Percentiles rank a stretch among this genome's conserved stretches.
These are phyloP conservation scores for Pteronura brasiliensis DNA, from an alignment of 2,113 vertebrate species.

Conservation along the genomic window DNA sequence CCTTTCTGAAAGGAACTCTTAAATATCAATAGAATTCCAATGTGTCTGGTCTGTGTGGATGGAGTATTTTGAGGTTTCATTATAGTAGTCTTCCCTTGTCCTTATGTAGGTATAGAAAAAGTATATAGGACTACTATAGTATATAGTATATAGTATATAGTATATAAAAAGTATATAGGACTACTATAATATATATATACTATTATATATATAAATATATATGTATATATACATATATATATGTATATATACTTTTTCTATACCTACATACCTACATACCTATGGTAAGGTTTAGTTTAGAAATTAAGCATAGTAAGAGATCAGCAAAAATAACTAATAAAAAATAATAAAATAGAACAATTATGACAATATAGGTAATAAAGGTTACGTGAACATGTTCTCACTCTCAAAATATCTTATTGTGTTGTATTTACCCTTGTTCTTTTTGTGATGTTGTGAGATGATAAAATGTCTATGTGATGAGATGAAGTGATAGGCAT, in stretches of 20 bases:
- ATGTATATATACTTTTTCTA: too few species aligned
- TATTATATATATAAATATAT: too few species aligned
- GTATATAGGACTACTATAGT: too few species aligned
- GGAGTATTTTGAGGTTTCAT: slow-evolving; percentile 21
- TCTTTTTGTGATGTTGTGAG: neutral
- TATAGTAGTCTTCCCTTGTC: neutral
- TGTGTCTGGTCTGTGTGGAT: neutral
- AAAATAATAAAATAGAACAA: neutral
- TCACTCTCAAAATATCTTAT: neutral
- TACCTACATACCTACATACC: neutral
- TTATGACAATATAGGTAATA: neutral
- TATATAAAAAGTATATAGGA: too few species aligned
- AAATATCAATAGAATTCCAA: slow-evolving; percentile 62
- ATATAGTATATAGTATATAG: too few species aligned
- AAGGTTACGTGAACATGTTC: neutral
- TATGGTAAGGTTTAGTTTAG: neutral
- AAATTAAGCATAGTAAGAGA: neutral
- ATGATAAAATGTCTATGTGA: neutral
- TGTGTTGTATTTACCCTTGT: neutral
- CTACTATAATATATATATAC: too few species aligned
- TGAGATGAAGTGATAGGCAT: neutral
- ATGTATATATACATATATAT: too few species aligned
- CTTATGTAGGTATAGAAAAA: too few species aligned
- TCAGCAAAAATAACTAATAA: neutral
- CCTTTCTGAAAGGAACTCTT: slow-evolving; percentile 61